A percentile compares a stretch with the other conserved stretches of the same genome.
These are phyloP conservation scores for Colistium nudipinnis DNA, from an alignment of 2,113 vertebrate species.

Conservation along the genomic window DNA sequence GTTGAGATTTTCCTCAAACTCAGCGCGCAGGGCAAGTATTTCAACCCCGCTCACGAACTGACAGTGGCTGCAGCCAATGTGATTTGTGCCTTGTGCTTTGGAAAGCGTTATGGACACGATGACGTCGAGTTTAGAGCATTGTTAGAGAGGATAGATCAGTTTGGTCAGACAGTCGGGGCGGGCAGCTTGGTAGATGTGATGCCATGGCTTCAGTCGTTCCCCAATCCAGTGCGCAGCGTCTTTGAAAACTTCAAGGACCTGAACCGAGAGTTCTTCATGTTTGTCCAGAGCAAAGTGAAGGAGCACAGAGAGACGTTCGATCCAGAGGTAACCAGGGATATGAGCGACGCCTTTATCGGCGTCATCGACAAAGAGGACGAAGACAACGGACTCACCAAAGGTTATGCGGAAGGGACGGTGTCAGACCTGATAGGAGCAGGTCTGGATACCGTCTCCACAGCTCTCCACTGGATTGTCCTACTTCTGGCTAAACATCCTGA, in stretches of 20 bases:
- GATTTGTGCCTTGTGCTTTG: slow-evolving; percentile 86
- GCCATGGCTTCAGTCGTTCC: slow-evolving; percentile 87
- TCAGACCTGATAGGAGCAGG: slow-evolving; percentile 84
- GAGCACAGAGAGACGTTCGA: slow-evolving; percentile 80
- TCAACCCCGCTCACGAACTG: slow-evolving; percentile 79
- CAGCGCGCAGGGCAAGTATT: slow-evolving; percentile 61
- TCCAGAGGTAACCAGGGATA: slow-evolving; percentile 70
- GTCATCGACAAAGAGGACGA: slow-evolving; percentile 52
- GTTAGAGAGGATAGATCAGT: slow-evolving; percentile 74
- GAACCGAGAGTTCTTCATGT: slow-evolving; percentile 82
- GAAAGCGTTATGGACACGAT: slow-evolving; percentile 82
- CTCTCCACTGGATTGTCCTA: slow-evolving; percentile 84
- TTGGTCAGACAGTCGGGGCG: slow-evolving; percentile 84
- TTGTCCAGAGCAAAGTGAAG: slow-evolving; percentile 79
- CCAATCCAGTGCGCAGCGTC: slow-evolving; percentile 83
- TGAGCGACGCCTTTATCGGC: slow-evolving; percentile 81
- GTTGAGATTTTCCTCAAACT: slow-evolving; percentile 71
- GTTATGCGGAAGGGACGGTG: slow-evolving; percentile 76
- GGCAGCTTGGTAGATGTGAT: slow-evolving; percentile 87
- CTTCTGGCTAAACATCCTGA: slow-evolving; percentile 82
- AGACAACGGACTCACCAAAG: slow-evolving; percentile 63
- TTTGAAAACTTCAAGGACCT: slow-evolving; percentile 82
- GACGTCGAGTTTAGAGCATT: slow-evolving; percentile 83
- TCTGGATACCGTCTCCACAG: slow-evolving; percentile 80
- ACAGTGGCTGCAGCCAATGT: slow-evolving; percentile 85